Percentiles rank a stretch among this genome's conserved stretches.
phyloP scores from a whole-genome alignment of 2,888 invertebrate genomes.

The Marasmarcha lunaedactyla region DNA sequence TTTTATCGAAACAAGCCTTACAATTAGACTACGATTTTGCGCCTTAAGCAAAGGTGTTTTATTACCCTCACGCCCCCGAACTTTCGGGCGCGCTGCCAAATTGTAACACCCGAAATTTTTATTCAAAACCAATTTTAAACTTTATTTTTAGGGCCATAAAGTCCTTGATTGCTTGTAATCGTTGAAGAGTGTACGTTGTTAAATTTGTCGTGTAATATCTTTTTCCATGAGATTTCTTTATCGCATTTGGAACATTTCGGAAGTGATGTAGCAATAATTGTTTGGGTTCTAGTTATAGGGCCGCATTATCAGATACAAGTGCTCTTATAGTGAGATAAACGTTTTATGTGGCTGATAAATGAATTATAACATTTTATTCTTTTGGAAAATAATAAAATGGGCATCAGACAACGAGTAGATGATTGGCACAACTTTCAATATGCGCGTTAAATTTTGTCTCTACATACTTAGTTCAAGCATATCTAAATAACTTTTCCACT shows the following conservation, averaged over 20 bases:
- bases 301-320: neutral
- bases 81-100: neutral
- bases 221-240: neutral
- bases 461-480: too few relatives aligned
- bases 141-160: neutral
- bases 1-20: conserved; percentile 1
- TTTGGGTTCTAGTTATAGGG: neutral
- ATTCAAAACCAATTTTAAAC: neutral
- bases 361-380: too few relatives aligned
- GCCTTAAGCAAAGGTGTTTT: conserved; percentile 1
- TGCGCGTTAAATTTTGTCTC: too few relatives aligned
- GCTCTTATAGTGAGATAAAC: neutral
- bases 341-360: too few relatives aligned
- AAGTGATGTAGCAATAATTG: neutral
- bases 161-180: neutral
- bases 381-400: too few relatives aligned
- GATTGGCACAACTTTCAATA: too few relatives aligned
- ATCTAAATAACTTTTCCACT: too few relatives aligned
- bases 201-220: neutral
- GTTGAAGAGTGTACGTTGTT: neutral
- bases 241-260: neutral
- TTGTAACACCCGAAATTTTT: neutral
- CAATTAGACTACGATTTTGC: neutral
- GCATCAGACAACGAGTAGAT: too few relatives aligned
- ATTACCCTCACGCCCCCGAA: neutral